These are phyloP conservation scores for Phrynosoma platyrhinos DNA, from an alignment of 2,113 vertebrate genomes.

Conservation along the genomic window DNA sequence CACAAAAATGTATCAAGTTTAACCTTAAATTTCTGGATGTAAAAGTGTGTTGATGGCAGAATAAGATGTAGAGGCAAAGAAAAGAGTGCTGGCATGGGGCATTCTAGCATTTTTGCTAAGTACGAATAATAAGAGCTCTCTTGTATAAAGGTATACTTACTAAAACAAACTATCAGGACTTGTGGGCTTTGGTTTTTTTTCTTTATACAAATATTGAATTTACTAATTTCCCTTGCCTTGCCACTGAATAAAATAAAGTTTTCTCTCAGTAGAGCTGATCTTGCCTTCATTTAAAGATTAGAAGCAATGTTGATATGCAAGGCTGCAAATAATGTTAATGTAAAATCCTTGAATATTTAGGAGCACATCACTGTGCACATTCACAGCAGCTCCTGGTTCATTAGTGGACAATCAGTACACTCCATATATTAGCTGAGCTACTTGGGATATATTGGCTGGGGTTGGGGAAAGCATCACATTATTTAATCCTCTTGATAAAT, in stretches of 20 bases:
- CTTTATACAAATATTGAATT: constrained; percentile 86
- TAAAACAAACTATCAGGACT: constrained; percentile 81
- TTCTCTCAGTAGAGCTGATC: constrained; percentile 82
- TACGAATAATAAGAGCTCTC: constrained; percentile 75
- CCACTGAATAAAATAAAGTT: constrained; percentile 81
- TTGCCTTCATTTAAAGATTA: constrained; percentile 82
- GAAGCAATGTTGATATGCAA: constrained; percentile 77
- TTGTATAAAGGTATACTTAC: constrained; percentile 82
- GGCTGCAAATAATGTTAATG: constrained; percentile 74
- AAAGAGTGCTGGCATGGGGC: constrained; percentile 62
- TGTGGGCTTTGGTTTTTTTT: constrained; percentile 80
- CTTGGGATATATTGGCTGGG: constrained; percentile 66
- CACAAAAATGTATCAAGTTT: constrained; percentile 62
- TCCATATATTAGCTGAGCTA: constrained; percentile 71
- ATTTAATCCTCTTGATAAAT: constrained; percentile 78
- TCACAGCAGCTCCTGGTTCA: constrained; percentile 68
- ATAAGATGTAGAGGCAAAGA: constrained; percentile 61
- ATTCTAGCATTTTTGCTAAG: constrained; percentile 72
- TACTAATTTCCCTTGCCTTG: constrained; percentile 84
- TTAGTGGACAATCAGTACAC: constrained; percentile 75
- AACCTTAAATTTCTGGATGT: constrained; percentile 68
- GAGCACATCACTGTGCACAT: constrained; percentile 68
- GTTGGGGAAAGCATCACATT: constrained; percentile 67
- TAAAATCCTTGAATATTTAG: constrained; percentile 80
- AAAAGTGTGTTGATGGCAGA: constrained; percentile 56